A percentile compares a stretch with the other conserved stretches of the same genome.
These are phyloP conservation scores for Oenanthe melanoleuca DNA, from an alignment of 2,113 vertebrate species.

Conservation along the genomic window DNA sequence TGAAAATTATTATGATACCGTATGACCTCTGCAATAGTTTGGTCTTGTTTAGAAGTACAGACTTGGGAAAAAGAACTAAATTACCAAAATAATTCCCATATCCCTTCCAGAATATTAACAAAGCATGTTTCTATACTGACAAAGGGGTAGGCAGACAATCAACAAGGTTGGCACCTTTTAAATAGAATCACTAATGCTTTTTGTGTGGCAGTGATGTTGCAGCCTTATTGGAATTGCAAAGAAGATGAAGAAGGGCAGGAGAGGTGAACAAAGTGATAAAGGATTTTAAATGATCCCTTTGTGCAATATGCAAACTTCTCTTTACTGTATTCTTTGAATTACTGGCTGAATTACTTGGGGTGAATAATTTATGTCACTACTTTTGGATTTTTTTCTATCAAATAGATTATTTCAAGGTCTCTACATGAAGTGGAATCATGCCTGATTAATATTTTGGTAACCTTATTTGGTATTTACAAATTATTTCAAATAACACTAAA, in stretches of 20 bases:
- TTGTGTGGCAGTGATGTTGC: slow-evolving; percentile 16
- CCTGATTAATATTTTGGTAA: not conserved
- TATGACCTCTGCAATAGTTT: not conserved
- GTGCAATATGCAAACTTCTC: slow-evolving; percentile 3
- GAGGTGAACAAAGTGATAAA: slow-evolving; percentile 34
- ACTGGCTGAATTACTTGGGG: not conserved
- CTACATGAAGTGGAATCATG: not conserved
- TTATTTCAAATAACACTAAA: not conserved
- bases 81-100: not conserved
- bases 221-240: slow-evolving; percentile 56
- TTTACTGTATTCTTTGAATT: not conserved
- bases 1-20: not conserved
- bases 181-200: slow-evolving; percentile 46
- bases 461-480: not conserved
- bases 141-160: not conserved
- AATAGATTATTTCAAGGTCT: not conserved
- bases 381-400: not conserved
- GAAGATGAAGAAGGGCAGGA: slow-evolving; percentile 12
- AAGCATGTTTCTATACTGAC: not conserved
- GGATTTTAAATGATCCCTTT: slow-evolving; percentile 31
- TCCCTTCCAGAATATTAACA: not conserved
- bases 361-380: slow-evolving; percentile 10
- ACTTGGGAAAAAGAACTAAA: not conserved
- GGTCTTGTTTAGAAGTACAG: not conserved
- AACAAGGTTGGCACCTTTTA: slow-evolving; percentile 29